Conservation (phyloP, 2,113 vertebrate genomes). For the Puntigrus tetrazona region DNA sequence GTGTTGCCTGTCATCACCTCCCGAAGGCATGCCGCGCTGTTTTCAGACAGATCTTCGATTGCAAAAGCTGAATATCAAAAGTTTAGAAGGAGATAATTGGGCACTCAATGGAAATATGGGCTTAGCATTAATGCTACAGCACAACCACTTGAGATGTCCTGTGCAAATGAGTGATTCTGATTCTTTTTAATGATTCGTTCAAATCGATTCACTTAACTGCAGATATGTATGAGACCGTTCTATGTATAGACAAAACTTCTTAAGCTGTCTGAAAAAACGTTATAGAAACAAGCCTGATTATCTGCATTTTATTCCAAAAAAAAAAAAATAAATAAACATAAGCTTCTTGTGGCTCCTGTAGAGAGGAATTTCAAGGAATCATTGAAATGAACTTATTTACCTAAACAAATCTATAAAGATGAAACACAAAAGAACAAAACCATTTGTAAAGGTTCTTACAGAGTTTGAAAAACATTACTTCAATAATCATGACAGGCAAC, state of each 20-base stretch:
- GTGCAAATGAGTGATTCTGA: background rate
- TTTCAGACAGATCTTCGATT: background rate
- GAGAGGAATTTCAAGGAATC: background rate
- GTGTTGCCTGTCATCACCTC: background rate
- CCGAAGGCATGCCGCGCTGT: background rate
- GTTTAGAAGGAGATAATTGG: background rate
- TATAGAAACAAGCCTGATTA: background rate
- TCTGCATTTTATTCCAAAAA: background rate
- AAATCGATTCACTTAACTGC: background rate
- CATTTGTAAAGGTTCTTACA: background rate
- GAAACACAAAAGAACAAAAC: background rate
- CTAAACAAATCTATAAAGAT: background rate
- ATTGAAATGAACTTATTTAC: background rate
- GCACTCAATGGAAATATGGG: background rate
- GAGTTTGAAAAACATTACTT: background rate
- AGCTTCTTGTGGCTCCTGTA: background rate
- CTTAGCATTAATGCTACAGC: background rate
- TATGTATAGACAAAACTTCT: background rate
- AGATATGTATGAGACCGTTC: background rate
- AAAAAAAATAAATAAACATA: background rate
- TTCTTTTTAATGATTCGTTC: background rate
- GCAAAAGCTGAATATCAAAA: slow-evolving; percentile 4
- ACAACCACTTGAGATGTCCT: background rate
- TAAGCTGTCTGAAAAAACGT: background rate
- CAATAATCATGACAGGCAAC: background rate